Conservation (phyloP, 2,797 vertebrate genomes). For the Chaetophractus vellerosus region DNA sequence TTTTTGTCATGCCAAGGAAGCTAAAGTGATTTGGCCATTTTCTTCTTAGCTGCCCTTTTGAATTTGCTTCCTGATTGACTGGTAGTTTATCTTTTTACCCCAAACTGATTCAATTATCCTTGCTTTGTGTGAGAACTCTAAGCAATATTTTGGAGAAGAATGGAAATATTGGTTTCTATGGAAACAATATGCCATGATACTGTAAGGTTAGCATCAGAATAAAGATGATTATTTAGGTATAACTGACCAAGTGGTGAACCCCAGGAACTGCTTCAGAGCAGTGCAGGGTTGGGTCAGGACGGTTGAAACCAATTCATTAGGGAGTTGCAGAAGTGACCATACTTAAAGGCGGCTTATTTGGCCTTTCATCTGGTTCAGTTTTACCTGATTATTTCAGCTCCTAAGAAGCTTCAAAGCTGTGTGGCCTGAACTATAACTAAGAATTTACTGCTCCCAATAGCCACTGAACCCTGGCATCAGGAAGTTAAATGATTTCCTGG, state of each 20-base stretch:
- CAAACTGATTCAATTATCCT: slow-evolving; percentile 22
- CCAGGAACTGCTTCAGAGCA: neutral
- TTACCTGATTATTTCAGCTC: neutral
- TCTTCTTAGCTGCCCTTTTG: neutral
- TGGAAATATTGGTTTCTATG: slow-evolving; percentile 46
- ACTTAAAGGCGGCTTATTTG: neutral
- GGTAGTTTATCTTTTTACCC: neutral
- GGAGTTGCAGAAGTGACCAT: neutral
- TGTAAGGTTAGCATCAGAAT: neutral
- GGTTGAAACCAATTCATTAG: neutral
- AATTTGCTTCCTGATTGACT: neutral
- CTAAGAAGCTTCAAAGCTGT: neutral
- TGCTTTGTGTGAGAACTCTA: slow-evolving; percentile 21
- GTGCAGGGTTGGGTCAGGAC: neutral
- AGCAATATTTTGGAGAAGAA: slow-evolving; percentile 15
- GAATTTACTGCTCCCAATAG: neutral
- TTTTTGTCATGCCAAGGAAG: slow-evolving; percentile 20
- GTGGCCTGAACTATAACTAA: neutral
- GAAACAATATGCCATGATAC: neutral
- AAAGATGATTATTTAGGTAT: neutral
- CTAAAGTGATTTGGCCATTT: neutral
- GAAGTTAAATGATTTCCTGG: neutral
- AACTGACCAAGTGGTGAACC: neutral
- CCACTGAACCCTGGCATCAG: neutral
- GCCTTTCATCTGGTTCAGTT: neutral